phyloP scores from a whole-genome alignment of 2,113 vertebrate genomes.

The Lasiurus borealis region DNA sequence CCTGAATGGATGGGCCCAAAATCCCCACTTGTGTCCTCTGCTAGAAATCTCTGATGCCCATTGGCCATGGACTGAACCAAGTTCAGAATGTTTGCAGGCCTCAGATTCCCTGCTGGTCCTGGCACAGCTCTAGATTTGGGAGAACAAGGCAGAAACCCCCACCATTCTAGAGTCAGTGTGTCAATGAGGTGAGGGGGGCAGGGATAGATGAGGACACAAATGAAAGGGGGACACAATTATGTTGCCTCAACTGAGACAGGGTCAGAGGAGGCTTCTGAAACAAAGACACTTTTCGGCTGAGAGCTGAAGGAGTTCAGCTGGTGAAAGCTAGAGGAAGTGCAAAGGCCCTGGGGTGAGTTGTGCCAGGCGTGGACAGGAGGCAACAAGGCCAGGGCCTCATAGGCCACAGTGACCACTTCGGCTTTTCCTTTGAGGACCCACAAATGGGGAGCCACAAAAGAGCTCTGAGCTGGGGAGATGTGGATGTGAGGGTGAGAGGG shows the following conservation, averaged over 20 bases:
- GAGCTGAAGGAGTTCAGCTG: not conserved
- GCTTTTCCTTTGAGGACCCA: not conserved
- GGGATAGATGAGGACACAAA: not conserved
- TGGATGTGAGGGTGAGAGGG: not conserved
- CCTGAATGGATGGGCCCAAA: not conserved
- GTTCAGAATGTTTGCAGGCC: not conserved
- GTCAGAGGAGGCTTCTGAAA: not conserved
- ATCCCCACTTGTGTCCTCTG: fast-evolving
- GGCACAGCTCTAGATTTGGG: not conserved
- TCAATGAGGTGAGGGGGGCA: too few species aligned
- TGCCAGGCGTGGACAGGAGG: too few species aligned
- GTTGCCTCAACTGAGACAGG: not conserved
- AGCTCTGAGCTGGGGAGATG: not conserved
- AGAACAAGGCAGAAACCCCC: not conserved
- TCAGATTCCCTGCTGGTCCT: not conserved
- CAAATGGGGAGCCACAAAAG: not conserved
- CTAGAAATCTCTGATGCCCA: not conserved
- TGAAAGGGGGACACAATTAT: too few species aligned
- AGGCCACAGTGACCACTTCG: not conserved
- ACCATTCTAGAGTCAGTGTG: fast-evolving
- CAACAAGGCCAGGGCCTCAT: not conserved
- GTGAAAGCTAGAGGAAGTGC: not conserved
- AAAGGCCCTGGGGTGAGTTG: not conserved
- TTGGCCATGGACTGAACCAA: fast-evolving
- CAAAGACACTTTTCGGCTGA: not conserved